Base-by-base conservation (phyloP, 1,140 invertebrate species). In the Lethocerus indicus region DNA sequence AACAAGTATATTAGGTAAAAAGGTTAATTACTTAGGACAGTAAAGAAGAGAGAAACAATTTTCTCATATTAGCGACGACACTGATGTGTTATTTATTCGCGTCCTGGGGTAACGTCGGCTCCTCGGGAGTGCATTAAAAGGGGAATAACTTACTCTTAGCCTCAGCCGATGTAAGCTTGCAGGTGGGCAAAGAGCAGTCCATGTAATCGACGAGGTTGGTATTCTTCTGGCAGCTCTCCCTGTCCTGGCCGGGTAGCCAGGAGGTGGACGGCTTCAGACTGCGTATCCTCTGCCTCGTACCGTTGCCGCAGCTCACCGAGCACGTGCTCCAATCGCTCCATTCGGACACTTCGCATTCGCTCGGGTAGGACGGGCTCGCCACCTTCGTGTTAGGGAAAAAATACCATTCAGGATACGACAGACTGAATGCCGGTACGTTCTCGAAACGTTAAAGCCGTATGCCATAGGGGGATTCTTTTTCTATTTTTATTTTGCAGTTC, bases 261-360 rank as follows among this genome's bases (percentile, higher is more conserved):
- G 72, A 68, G 0, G 74, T 73, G 3, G 79, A 60, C 0, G 56
- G 39, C 1, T 56, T 59, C 25, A 66, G 68, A 58, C 79, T 81
- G 13, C 69, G 68, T 23, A 69, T 67, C 61, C 62, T 50, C 2
- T 35, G 47, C 37, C 63, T 66, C 69, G 45, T 64, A 56, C 71
- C 71, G 1, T 57, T 47, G 0, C 72, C 72, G 54, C 71, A 74
- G 1, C 64, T 64, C 4, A 60, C 63, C 50, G 67, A 70, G 58
- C 70, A 71, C 18, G 60, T 58, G 25, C 64, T 60, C 71, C 72
- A 73, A 1, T 60, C 24, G 16, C 61, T 59, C 71, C 70, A 73
- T 27, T 64, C 57, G 6, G 61, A 63, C 1, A 67, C 63, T 7
- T 60, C 62, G 53, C 71, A 73, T 32, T 75, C 70, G 20, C 68